Evolutionary conservation across 1,140 invertebrate species (phyloP), one percentile per base, ranked within the genome.

Genomic region (Macrosteles quadrilineatus): DNA sequence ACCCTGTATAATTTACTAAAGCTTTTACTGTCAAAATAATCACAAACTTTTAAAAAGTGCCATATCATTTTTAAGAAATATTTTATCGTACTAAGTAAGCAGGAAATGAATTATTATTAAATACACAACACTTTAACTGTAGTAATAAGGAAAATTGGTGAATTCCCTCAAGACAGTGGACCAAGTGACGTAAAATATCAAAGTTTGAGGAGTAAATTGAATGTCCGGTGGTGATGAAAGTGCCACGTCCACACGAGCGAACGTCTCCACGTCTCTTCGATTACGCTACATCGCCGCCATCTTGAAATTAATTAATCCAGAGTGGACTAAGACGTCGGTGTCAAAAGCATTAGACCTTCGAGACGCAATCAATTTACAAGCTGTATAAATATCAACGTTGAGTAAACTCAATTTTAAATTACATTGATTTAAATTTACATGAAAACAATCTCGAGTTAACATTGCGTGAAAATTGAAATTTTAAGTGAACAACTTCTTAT

Each of bases 191-290:
- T 36, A 4, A 36, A 36, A 36, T 36, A 53, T 19, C 23, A 50
- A 50, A 50, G 2, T 6, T 17, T 50, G 4, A 50, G n/a, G 47
- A 21, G 14, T 3, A 21, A 17, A 50, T 19, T 50, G 47, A 21
- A 50, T 4, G 21, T 21, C 14, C 21, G 14, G 47, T 4, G 47
- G 47, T 50, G 47, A 50, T 50, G 14, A 21, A 50, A 21, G 14
- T 50, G 47, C n/a, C 47, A 50, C 4, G n/a, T n/a, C 47, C 47
- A 50, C 47, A 50, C 47, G 47, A 50, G 47, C 47, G 47, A 50
- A 50, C 14, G 21, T 17, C 47, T 17, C 47, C 47, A 50, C 47
- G 47, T 50, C 47, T 21, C 47, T 50, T 50, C 47, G 47, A 50
- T 50, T 50, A n/a, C n/a, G n/a, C n/a, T n/a, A n/a, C n/a, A n/a